A percentile compares a stretch with the other conserved stretches of the same genome.
Evolutionary conservation across 2,888 invertebrate genomes (phyloP).

Genomic region (Siphlonurus alternatus): DNA sequence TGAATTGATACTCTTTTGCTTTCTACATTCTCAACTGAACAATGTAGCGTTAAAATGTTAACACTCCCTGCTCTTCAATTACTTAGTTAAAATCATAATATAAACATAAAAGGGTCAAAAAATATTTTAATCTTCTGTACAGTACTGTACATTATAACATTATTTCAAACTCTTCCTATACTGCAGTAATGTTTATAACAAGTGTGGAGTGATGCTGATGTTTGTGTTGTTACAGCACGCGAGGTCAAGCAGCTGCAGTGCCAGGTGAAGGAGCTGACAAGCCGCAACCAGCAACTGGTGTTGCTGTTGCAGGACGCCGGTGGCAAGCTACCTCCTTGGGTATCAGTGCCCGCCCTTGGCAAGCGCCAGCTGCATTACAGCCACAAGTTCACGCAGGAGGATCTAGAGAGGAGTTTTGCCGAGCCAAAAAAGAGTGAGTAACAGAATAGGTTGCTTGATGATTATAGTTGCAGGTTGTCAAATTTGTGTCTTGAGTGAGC

Average conservation of each 20-base stretch:
- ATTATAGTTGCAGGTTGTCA: not conserved
- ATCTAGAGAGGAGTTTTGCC: not conserved
- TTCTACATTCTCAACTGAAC: too few relatives aligned
- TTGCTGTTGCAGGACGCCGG: conserved; percentile 26
- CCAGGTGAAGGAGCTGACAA: conserved; percentile 24
- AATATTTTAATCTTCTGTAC: too few relatives aligned
- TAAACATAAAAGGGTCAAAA: too few relatives aligned
- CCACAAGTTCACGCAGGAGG: not conserved
- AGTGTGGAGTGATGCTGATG: too few relatives aligned
- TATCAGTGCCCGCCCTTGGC: not conserved
- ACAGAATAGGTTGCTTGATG: not conserved
- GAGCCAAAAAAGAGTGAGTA: not conserved
- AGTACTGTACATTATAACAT: too few relatives aligned
- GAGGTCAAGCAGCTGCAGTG: conserved; percentile 24
- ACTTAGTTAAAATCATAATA: too few relatives aligned
- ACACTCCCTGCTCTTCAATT: too few relatives aligned
- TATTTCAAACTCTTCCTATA: too few relatives aligned
- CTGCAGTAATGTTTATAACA: too few relatives aligned
- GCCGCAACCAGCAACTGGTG: conserved; percentile 25
- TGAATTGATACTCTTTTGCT: too few relatives aligned
- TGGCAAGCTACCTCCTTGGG: conserved; percentile 22
- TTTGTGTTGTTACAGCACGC: too few relatives aligned
- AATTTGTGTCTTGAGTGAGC: not conserved
- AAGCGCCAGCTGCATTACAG: not conserved
- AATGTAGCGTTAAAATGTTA: too few relatives aligned